These are phyloP conservation scores for Sylvia borin DNA, from an alignment of 2,797 vertebrate species.

Conservation along the genomic window DNA sequence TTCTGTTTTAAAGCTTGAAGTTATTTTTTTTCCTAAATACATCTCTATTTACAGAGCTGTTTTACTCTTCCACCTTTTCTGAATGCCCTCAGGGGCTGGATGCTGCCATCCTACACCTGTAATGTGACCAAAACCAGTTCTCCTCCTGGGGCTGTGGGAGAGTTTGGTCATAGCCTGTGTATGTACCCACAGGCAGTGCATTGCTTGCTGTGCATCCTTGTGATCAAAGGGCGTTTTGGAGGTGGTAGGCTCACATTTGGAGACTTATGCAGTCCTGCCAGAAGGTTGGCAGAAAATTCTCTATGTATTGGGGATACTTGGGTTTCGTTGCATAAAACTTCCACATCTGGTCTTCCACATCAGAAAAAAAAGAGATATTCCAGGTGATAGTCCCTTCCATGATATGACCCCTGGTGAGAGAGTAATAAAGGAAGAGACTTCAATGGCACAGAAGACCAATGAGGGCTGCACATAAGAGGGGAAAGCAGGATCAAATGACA, in stretches of 20 bases:
- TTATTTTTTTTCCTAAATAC: background rate
- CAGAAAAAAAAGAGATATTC: background rate
- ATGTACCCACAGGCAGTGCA: background rate
- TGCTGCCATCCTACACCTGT: background rate
- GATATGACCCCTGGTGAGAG: background rate
- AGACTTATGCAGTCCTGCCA: background rate
- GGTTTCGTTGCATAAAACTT: background rate
- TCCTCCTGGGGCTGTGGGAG: background rate
- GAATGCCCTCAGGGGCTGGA: background rate
- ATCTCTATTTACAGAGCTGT: background rate
- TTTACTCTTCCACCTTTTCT: background rate
- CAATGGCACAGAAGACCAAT: background rate
- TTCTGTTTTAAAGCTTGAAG: background rate
- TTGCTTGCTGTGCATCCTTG: background rate
- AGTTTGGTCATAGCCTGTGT: fast-evolving
- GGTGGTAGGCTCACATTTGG: background rate
- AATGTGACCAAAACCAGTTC: background rate
- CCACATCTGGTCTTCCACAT: background rate
- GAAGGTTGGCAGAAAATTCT: background rate
- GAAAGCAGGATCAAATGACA: background rate
- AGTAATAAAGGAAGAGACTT: background rate
- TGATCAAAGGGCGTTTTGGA: background rate
- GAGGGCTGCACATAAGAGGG: background rate
- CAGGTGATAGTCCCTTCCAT: background rate
- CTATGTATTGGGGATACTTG: background rate